phyloP scores from a whole-genome alignment of 2,888 invertebrate genomes.

The Pollenia labialis region DNA sequence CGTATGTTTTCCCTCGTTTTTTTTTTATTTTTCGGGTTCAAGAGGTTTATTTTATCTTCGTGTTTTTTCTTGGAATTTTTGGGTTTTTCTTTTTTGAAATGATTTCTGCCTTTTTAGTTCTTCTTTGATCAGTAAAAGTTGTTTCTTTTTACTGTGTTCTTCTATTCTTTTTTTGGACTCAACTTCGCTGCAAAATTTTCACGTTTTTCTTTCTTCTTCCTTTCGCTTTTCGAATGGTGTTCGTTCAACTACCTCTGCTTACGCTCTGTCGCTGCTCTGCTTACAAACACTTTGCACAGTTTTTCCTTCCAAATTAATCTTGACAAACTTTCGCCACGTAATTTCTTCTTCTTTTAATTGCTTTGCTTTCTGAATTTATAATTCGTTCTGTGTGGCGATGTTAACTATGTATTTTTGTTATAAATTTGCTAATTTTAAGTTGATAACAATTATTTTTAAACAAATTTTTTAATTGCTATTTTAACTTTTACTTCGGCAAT shows the following conservation, averaged over 20 bases:
- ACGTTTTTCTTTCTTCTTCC: slow-evolving; percentile 67
- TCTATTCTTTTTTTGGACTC: slow-evolving; percentile 60
- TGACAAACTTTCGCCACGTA: slow-evolving; percentile 71
- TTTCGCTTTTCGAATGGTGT: slow-evolving; percentile 45
- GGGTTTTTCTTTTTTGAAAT: slow-evolving; percentile 36
- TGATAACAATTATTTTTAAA: slow-evolving; percentile 71
- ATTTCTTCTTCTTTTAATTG: slow-evolving; percentile 53
- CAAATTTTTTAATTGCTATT: slow-evolving; percentile 71
- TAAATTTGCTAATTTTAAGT: slow-evolving; percentile 69
- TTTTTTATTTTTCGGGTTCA: slow-evolving; percentile 45
- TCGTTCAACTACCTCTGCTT: slow-evolving; percentile 40
- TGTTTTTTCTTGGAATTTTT: slow-evolving; percentile 56
- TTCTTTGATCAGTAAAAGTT: slow-evolving; percentile 56
- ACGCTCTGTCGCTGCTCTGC: slow-evolving; percentile 65
- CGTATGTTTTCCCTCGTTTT: slow-evolving; percentile 58
- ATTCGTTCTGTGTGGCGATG: slow-evolving; percentile 40
- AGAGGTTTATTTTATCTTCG: slow-evolving; percentile 57
- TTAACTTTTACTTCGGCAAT: slow-evolving; percentile 69
- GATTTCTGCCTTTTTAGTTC: slow-evolving; percentile 65
- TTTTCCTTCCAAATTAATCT: slow-evolving; percentile 66
- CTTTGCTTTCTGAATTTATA: slow-evolving; percentile 37
- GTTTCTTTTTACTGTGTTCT: slow-evolving; percentile 66
- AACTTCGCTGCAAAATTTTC: slow-evolving; percentile 74
- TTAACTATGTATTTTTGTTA: slow-evolving; percentile 64
- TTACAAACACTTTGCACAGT: slow-evolving; percentile 71